phyloP scores from a whole-genome alignment of 1,140 invertebrate genomes.

The Diabrotica undecimpunctata region DNA sequence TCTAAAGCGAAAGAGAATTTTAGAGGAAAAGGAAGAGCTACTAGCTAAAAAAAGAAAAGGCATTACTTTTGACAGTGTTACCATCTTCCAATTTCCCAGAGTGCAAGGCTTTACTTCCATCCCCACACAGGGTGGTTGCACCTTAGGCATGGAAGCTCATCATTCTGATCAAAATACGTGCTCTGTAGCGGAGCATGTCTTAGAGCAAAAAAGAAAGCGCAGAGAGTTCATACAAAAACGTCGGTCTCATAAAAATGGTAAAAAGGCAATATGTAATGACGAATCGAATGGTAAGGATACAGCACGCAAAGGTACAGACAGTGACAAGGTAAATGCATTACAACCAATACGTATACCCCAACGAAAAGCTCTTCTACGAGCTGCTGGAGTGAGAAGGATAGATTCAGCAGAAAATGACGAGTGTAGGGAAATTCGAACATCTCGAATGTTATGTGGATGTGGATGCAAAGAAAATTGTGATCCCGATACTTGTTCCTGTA shows the following conservation, averaged over 20 bases:
- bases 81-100: slow-evolving; percentile 92
- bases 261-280: slow-evolving; percentile 55
- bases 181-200: slow-evolving; percentile 68
- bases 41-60: slow-evolving; percentile 67
- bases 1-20: slow-evolving; percentile 52
- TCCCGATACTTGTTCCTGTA: slow-evolving; percentile 92
- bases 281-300: slow-evolving; percentile 77
- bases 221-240: slow-evolving; percentile 75
- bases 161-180: slow-evolving; percentile 77
- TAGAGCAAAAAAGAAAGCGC: slow-evolving; percentile 82
- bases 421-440: slow-evolving; percentile 86
- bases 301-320: slow-evolving; percentile 77
- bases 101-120: slow-evolving; percentile 96
- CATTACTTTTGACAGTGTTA: slow-evolving; percentile 88
- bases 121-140: slow-evolving; percentile 93
- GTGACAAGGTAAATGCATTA: slow-evolving; percentile 86
- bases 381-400: slow-evolving; percentile 91
- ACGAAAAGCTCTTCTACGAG: slow-evolving; percentile 77
- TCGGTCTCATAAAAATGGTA: slow-evolving; percentile 60
- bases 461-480: slow-evolving; percentile 92
- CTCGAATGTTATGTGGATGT: slow-evolving; percentile 94
- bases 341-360: slow-evolving; percentile 92
- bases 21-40: slow-evolving; percentile 48
- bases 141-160: slow-evolving; percentile 88
- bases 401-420: slow-evolving; percentile 92